These are phyloP conservation scores for Vesta saturnalis DNA, from an alignment of 2,888 invertebrate species.

Conservation along the genomic window DNA sequence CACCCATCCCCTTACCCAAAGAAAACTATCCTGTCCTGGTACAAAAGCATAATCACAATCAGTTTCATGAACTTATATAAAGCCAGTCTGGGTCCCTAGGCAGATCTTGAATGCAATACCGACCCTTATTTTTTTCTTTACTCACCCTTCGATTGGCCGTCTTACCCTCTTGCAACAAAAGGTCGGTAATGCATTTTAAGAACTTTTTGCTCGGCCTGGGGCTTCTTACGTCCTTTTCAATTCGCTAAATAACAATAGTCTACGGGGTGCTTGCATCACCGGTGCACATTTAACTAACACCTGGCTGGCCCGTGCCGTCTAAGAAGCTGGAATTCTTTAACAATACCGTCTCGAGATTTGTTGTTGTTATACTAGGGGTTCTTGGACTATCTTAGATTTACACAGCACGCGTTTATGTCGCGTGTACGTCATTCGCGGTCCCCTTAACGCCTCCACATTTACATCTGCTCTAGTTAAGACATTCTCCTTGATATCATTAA, in stretches of 20 bases:
- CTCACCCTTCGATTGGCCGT: slow-evolving; percentile 48
- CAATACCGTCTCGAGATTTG: slow-evolving; percentile 43
- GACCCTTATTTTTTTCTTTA: slow-evolving; percentile 43
- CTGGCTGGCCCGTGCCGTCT: slow-evolving; percentile 45
- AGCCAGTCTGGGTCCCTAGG: slow-evolving; percentile 42
- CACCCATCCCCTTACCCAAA: slow-evolving; percentile 41
- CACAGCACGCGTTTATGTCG: slow-evolving; percentile 32
- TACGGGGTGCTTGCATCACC: slow-evolving; percentile 42
- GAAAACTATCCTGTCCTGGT: slow-evolving; percentile 47
- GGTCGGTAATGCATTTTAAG: slow-evolving; percentile 38
- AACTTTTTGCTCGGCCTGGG: slow-evolving; percentile 42
- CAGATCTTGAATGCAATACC: slow-evolving; percentile 39
- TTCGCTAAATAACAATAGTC: slow-evolving; percentile 37
- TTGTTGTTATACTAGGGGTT: slow-evolving; percentile 20
- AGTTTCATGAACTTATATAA: slow-evolving; percentile 44
- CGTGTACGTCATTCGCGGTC: slow-evolving; percentile 23
- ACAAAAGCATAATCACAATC: slow-evolving; percentile 46
- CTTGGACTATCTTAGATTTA: slow-evolving; percentile 29
- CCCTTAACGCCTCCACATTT: slow-evolving; percentile 27
- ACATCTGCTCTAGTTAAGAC: slow-evolving; percentile 26
- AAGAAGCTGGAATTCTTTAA: slow-evolving; percentile 38
- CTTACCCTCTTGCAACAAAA: slow-evolving; percentile 43
- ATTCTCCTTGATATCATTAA: slow-evolving; percentile 30
- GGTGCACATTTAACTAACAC: slow-evolving; percentile 35
- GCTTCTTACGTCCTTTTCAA: slow-evolving; percentile 40